These are phyloP conservation scores for Anthonomus grandis DNA, from an alignment of 1,140 invertebrate genomes.

Conservation along the genomic window DNA sequence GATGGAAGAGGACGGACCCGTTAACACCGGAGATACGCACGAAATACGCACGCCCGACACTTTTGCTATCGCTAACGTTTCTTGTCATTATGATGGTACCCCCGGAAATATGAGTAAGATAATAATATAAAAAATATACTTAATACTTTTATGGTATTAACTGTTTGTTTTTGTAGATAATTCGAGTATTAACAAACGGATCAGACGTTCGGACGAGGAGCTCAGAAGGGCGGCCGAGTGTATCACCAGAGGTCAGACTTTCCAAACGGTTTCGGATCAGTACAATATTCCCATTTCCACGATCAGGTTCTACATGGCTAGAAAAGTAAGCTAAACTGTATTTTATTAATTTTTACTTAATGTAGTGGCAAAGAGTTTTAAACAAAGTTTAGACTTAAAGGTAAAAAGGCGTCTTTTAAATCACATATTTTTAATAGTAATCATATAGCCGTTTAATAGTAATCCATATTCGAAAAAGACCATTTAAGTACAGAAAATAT, in stretches of 20 bases:
- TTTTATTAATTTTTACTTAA: not conserved
- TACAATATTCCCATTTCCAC: constrained; percentile 83
- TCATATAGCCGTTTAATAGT: too few relatives aligned
- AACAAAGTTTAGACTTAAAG: too few relatives aligned
- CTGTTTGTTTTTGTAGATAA: constrained; percentile 29
- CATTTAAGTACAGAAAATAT: too few relatives aligned
- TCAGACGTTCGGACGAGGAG: constrained; percentile 68
- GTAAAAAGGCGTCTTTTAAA: too few relatives aligned
- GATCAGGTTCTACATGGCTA: constrained; percentile 78
- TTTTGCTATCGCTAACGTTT: constrained; percentile 59
- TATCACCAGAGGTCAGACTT: constrained; percentile 74
- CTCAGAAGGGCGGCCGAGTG: constrained; percentile 73
- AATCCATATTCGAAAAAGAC: too few relatives aligned
- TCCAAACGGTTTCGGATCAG: constrained; percentile 77
- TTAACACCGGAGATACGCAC: constrained; percentile 33
- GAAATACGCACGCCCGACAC: constrained; percentile 49
- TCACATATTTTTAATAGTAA: too few relatives aligned
- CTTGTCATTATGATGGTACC: constrained; percentile 55
- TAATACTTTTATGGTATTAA: not conserved
- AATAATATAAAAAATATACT: too few relatives aligned
- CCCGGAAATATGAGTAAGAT: constrained; percentile 39
- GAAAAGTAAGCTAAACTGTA: constrained; percentile 51
- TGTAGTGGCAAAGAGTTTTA: too few relatives aligned
- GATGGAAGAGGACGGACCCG: constrained; percentile 41
- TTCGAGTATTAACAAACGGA: constrained; percentile 47